phyloP scores from a whole-genome alignment of 1,140 invertebrate genomes.

The Drosophila dunni region DNA sequence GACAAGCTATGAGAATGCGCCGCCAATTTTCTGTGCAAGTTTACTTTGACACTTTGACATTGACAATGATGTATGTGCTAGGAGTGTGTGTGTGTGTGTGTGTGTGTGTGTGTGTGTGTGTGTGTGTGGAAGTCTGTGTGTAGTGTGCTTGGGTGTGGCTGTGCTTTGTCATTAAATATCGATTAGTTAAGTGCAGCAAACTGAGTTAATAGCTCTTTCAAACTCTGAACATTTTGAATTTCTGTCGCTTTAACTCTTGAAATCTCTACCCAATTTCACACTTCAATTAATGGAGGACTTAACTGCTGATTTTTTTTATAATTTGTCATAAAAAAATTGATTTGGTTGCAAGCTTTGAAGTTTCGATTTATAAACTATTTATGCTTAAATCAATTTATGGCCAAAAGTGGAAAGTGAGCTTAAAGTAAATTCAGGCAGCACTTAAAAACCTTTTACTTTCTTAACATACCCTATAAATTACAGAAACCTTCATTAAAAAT shows the following conservation, averaged over 20 bases:
- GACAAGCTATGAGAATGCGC: conserved; percentile 24
- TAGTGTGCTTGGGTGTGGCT: conserved; percentile 39
- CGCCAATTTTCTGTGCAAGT: conserved; percentile 61
- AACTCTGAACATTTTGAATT: conserved; percentile 1
- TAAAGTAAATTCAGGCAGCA: conserved; percentile 15
- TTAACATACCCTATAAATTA: not conserved
- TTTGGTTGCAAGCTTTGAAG: not conserved
- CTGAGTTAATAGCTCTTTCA: conserved; percentile 54
- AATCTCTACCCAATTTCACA: not conserved
- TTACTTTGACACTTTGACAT: conserved; percentile 81
- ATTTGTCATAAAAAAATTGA: conserved; percentile 22
- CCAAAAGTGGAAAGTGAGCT: not conserved
- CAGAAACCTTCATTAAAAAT: too few species aligned
- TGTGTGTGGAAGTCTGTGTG: conserved; percentile 6
- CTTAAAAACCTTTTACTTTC: not conserved
- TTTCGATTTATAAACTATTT: conserved; percentile 32
- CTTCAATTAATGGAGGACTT: not conserved
- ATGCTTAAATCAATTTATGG: conserved; percentile 36
- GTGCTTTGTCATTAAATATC: conserved; percentile 75
- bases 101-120: conserved; percentile 18
- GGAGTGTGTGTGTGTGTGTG: conserved; percentile 39
- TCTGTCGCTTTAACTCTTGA: not conserved
- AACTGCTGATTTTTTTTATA: conserved; percentile 26
- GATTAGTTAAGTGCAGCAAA: conserved; percentile 58
- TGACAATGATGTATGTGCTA: conserved; percentile 78